A percentile compares a stretch with the other conserved stretches of the same genome.
These are phyloP conservation scores for Adela reaumurella DNA, from an alignment of 2,888 invertebrate species.

Conservation along the genomic window DNA sequence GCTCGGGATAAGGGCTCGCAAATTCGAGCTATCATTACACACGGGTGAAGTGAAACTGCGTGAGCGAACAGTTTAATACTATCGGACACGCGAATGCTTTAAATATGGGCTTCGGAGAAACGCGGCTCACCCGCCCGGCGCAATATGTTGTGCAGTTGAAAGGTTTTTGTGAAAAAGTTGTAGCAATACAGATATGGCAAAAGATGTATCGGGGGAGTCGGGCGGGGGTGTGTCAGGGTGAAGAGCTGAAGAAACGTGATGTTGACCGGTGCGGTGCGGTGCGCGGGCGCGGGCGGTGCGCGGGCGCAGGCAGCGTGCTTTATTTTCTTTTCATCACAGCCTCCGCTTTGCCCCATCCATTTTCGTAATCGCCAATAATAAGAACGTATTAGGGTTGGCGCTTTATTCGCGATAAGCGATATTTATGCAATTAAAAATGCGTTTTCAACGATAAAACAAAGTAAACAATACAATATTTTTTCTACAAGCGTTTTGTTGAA, in stretches of 20 bases:
- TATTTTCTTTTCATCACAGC: conserved; percentile 50
- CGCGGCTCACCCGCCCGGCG: background rate
- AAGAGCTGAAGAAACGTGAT: background rate
- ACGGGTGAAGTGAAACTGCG: background rate
- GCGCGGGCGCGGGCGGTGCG: background rate
- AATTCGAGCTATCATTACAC: background rate
- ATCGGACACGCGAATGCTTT: background rate
- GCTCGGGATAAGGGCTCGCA: background rate
- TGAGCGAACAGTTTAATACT: background rate
- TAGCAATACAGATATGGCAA: no score
- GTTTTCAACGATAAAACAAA: no score
- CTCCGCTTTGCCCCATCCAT: conserved; percentile 39
- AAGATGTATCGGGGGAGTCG: no score
- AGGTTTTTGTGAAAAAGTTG: no score
- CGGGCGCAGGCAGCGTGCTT: conserved; percentile 16
- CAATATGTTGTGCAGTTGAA: no score
- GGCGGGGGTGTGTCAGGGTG: no score
- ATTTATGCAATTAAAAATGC: no score
- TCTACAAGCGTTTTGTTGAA: no score
- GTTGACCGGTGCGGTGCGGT: background rate
- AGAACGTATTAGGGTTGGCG: background rate
- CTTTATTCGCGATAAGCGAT: background rate
- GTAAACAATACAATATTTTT: no score
- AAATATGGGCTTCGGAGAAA: background rate
- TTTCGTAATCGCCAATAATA: conserved; percentile 43